These are phyloP conservation scores for Sebastes schlegelii DNA, from an alignment of 2,113 vertebrate species.

Conservation along the genomic window DNA sequence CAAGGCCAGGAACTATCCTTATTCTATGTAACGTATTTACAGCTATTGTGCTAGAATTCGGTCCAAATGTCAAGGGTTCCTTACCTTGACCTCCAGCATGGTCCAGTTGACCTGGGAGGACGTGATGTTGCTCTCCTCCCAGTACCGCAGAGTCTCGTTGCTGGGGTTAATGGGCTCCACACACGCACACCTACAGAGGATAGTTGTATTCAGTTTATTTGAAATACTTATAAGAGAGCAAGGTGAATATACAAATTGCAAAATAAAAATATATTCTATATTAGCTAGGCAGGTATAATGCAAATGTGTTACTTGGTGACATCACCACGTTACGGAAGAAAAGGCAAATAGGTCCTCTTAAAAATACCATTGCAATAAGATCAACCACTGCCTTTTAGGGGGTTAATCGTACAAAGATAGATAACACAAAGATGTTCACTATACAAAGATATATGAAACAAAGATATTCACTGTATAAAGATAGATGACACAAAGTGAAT, in stretches of 20 bases:
- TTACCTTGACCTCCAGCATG: conserved; percentile 89
- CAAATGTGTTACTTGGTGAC: too few relatives aligned
- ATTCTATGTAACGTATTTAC: not conserved
- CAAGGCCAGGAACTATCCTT: not conserved
- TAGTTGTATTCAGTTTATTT: not conserved
- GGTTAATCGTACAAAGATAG: too few relatives aligned
- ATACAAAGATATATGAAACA: too few relatives aligned
- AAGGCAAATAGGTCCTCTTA: too few relatives aligned
- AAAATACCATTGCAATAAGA: too few relatives aligned
- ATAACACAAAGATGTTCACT: too few relatives aligned
- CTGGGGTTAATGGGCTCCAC: conserved; percentile 91
- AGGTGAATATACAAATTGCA: not conserved
- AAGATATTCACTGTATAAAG: too few relatives aligned
- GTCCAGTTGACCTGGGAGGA: conserved; percentile 91
- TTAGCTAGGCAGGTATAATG: too few relatives aligned
- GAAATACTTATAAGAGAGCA: not conserved
- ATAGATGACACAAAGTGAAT: too few relatives aligned
- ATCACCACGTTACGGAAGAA: too few relatives aligned
- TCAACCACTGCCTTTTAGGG: too few relatives aligned
- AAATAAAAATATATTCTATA: not conserved
- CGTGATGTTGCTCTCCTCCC: conserved; percentile 91
- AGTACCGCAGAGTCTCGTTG: conserved; percentile 90
- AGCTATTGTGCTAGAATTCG: not conserved
- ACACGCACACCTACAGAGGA: conserved; percentile 89
- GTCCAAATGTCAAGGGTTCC: conserved; percentile 14